These are phyloP conservation scores for Ciconia maguari DNA, from an alignment of 2,113 vertebrate genomes.

Conservation along the genomic window DNA sequence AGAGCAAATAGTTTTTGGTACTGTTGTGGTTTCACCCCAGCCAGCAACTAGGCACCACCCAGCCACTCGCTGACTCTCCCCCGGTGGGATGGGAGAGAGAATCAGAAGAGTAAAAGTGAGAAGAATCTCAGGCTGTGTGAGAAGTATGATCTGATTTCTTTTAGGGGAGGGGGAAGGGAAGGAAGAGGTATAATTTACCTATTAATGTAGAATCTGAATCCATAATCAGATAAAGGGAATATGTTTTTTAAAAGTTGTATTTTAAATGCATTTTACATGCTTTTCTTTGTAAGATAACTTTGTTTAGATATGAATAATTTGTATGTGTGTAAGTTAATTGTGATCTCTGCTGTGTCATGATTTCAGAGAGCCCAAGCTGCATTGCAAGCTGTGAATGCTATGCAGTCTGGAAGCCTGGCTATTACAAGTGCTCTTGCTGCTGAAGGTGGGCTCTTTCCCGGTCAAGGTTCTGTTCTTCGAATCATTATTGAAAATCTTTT, in stretches of 20 bases:
- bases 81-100: no score
- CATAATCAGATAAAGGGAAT: background rate
- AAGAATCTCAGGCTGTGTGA: no score
- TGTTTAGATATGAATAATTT: background rate
- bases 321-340: background rate
- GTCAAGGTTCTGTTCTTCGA: conserved; percentile 79
- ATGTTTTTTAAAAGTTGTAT: fast-evolving
- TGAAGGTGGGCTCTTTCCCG: conserved; percentile 56
- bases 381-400: conserved; percentile 68
- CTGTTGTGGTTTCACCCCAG: no score
- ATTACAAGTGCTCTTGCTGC: conserved; percentile 19
- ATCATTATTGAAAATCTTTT: conserved; percentile 82
- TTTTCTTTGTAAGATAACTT: background rate
- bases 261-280: background rate
- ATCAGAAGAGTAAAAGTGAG: no score
- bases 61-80: no score
- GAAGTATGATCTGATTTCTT: background rate
- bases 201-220: background rate
- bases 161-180: background rate
- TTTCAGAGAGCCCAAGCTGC: conserved; percentile 75
- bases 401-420: conserved; percentile 62
- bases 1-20: background rate
- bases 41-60: no score
- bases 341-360: background rate
- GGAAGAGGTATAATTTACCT: background rate